phyloP scores from a whole-genome alignment of 2,113 vertebrate species.

The Sebastes schlegelii region DNA sequence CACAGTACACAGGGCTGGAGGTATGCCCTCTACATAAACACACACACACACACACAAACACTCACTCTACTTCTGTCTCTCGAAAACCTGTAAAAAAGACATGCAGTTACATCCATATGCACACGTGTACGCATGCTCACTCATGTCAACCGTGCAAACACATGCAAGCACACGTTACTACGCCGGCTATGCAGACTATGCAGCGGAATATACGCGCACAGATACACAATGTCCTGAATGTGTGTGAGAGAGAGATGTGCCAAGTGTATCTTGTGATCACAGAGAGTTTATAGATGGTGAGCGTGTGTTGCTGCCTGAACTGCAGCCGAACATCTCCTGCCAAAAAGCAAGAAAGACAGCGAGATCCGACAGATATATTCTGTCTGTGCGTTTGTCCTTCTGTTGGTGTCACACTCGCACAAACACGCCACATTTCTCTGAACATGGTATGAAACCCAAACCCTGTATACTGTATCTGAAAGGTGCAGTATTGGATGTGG shows the following conservation, averaged over 20 bases:
- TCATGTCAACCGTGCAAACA: conserved; percentile 7
- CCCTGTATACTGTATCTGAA: neutral
- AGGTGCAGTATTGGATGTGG: neutral
- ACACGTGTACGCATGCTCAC: neutral
- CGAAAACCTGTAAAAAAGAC: neutral
- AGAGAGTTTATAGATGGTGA: conserved; percentile 66
- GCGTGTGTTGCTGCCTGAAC: conserved; percentile 54
- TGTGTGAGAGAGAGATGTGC: conserved; percentile 34
- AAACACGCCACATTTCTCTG: neutral
- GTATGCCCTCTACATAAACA: conserved; percentile 17
- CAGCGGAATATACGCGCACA: conserved; percentile 11
- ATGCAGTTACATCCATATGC: neutral
- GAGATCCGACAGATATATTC: conserved; percentile 23
- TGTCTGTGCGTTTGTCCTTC: conserved; percentile 12
- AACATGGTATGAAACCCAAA: neutral
- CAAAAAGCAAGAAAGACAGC: conserved; percentile 40
- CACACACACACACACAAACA: neutral
- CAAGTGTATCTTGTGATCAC: conserved; percentile 70
- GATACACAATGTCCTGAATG: conserved; percentile 55
- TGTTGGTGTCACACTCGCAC: conserved; percentile 1
- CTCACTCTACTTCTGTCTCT: neutral
- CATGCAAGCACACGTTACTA: neutral
- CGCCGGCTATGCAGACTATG: conserved; percentile 21
- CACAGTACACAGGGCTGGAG: conserved; percentile 15
- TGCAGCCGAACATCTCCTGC: conserved; percentile 31